Conservation (phyloP, 35 echinoderm and acorn worm genomes). For the Ptychodera flava region DNA sequence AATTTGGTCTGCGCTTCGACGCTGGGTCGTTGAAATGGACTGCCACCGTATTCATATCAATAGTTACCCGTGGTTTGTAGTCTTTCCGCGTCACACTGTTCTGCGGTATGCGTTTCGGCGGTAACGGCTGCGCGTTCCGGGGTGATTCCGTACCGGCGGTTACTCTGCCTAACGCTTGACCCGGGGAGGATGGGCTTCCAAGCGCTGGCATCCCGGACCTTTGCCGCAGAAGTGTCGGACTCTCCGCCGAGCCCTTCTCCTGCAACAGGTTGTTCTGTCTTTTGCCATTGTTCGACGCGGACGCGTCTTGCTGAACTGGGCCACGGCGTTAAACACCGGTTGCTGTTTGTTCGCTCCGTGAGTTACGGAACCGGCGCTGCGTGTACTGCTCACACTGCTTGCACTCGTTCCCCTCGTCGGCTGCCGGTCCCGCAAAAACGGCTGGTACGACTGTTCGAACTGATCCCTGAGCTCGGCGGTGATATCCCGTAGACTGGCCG, state of each 20-base stretch:
- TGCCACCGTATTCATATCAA: not conserved
- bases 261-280: too few species aligned
- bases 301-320: not conserved
- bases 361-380: not conserved
- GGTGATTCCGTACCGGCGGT: not conserved
- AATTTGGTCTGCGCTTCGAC: not conserved
- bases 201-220: not conserved
- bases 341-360: not conserved
- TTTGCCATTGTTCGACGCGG: not conserved
- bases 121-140: not conserved
- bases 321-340: not conserved
- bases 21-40: not conserved
- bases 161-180: not conserved
- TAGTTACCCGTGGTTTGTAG: not conserved
- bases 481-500: constrained; percentile 79
- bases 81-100: not conserved
- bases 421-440: not conserved
- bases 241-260: not conserved
- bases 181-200: not conserved
- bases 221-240: not conserved
- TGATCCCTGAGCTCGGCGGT: constrained; percentile 71
- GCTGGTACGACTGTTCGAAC: constrained; percentile 21
- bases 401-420: not conserved
- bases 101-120: not conserved
- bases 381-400: not conserved